A percentile compares a stretch with the other conserved stretches of the same genome.
These are phyloP conservation scores for Cremastinae sp. DNA, from an alignment of 2,888 invertebrate genomes.

Conservation along the genomic window DNA sequence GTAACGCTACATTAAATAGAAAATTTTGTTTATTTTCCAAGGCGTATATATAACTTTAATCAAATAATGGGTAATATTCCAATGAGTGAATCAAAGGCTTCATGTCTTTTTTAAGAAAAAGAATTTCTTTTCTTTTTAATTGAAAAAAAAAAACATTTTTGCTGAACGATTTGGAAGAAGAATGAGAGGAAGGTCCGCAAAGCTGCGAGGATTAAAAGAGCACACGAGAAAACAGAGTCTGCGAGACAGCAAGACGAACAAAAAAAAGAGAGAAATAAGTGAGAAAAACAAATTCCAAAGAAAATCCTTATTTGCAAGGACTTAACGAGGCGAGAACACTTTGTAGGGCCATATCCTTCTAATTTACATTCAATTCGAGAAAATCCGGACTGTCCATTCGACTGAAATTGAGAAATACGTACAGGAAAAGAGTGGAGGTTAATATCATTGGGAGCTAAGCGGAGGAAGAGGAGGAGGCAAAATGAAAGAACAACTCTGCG, in stretches of 20 bases:
- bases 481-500: slow-evolving; percentile 55
- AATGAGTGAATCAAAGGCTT: too few species aligned
- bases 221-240: slow-evolving; percentile 7
- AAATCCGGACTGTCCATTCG: slow-evolving; percentile 74
- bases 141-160: too few species aligned
- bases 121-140: too few species aligned
- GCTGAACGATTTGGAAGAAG: neutral
- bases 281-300: slow-evolving; percentile 46
- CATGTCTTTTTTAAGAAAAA: too few species aligned
- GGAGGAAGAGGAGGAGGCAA: slow-evolving; percentile 15
- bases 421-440: neutral
- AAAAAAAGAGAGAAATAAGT: slow-evolving; percentile 36
- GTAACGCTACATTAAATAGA: too few species aligned
- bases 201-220: slow-evolving; percentile 18
- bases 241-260: too few species aligned
- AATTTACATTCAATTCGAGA: slow-evolving; percentile 76
- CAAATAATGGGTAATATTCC: too few species aligned
- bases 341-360: slow-evolving; percentile 65
- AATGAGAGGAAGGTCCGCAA: neutral
- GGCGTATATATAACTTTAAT: too few species aligned
- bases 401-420: slow-evolving; percentile 28
- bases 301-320: slow-evolving; percentile 68
- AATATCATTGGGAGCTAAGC: slow-evolving; percentile 10
- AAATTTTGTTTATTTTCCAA: too few species aligned
- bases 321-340: slow-evolving; percentile 72